These are phyloP conservation scores for Caracal caracal DNA, from an alignment of 2,113 vertebrate genomes.

Conservation along the genomic window DNA sequence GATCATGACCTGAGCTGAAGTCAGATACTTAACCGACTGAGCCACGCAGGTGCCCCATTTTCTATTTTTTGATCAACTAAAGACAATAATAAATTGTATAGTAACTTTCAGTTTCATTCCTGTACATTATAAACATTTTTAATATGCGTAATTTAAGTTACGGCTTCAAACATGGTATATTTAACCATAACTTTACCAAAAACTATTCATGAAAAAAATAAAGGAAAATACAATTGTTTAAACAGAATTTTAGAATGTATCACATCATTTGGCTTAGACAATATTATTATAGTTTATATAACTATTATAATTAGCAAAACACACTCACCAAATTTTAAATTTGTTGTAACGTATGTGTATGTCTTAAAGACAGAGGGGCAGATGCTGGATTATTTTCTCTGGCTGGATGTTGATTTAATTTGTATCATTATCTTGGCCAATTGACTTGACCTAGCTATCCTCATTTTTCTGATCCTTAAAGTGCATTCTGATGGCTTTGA, in stretches of 20 bases:
- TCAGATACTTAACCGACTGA: too few relatives aligned
- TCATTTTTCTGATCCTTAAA: conserved; percentile 42
- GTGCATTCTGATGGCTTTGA: conserved; percentile 51
- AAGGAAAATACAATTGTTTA: conserved; percentile 1
- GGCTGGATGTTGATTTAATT: conserved; percentile 15
- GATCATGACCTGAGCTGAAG: too few relatives aligned
- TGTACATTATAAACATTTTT: not conserved
- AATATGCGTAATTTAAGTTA: not conserved
- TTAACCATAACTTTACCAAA: conserved; percentile 6
- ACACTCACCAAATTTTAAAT: not conserved
- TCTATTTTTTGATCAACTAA: not conserved
- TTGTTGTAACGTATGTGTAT: not conserved
- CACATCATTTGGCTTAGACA: not conserved
- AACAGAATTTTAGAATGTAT: not conserved
- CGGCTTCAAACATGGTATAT: not conserved
- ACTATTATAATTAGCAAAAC: not conserved
- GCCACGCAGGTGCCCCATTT: not conserved
- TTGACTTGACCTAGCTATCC: not conserved
- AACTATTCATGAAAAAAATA: conserved; percentile 14
- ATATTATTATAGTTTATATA: not conserved
- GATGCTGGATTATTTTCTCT: not conserved
- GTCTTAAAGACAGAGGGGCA: not conserved
- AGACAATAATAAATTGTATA: not conserved
- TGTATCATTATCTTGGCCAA: not conserved
- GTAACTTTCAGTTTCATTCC: not conserved